Evolutionary conservation across 1,140 invertebrate genomes (phyloP).

Genomic region (Drosophila littoralis): DNA sequence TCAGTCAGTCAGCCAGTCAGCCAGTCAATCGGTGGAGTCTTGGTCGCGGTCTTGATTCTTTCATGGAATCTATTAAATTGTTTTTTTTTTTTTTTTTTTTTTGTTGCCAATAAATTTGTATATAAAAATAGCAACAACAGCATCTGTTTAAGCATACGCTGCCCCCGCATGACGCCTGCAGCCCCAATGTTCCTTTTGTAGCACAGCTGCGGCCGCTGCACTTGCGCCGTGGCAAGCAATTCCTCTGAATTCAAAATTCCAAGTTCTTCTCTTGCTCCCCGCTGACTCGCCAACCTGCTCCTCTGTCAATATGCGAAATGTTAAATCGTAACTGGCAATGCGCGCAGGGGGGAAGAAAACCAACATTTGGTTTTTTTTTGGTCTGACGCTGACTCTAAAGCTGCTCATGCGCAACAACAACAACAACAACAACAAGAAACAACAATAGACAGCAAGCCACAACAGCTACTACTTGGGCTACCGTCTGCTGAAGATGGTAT

Average conservation of each 20-base stretch:
- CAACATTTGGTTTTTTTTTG: constrained; percentile 32
- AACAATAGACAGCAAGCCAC: constrained; percentile 52
- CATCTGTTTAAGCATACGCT: constrained; percentile 32
- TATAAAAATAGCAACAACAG: constrained; percentile 44
- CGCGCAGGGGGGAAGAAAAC: constrained; percentile 10
- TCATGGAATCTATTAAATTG: constrained; percentile 75
- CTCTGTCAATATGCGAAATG: constrained; percentile 50
- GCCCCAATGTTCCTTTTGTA: constrained; percentile 8
- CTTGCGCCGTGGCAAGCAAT: constrained; percentile 47
- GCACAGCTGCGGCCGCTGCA: constrained; percentile 36
- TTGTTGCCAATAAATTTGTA: constrained; percentile 70
- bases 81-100: constrained; percentile 32
- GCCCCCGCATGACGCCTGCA: background rate
- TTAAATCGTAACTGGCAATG: constrained; percentile 44
- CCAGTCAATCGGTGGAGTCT: no score
- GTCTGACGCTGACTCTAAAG: constrained; percentile 22
- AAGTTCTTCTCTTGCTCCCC: constrained; percentile 27
- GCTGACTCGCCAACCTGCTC: constrained; percentile 3
- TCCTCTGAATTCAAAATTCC: constrained; percentile 61
- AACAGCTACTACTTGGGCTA: constrained; percentile 14
- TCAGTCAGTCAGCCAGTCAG: no score
- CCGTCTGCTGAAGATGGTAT: constrained; percentile 25
- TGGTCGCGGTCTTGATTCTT: constrained; percentile 1
- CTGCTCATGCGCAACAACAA: constrained; percentile 74
- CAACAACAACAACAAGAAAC: constrained; percentile 32